Evolutionary conservation across 2,888 invertebrate species (phyloP).

Genomic region (Cephus rjabovi): DNA sequence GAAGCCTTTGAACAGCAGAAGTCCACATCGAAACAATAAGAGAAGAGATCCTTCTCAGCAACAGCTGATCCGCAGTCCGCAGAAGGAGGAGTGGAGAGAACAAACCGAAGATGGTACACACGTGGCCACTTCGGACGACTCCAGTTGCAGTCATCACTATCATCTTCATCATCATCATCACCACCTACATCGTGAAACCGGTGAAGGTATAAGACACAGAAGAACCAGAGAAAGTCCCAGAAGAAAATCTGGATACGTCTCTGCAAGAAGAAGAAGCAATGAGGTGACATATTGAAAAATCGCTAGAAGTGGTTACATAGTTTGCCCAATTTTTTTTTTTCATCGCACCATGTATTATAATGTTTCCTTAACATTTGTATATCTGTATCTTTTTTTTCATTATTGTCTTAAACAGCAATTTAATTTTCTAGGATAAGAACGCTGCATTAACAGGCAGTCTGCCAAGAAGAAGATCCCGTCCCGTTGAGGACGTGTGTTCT

Average conservation of each 20-base stretch:
- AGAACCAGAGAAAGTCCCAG: slow-evolving; percentile 75
- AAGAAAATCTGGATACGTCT: slow-evolving; percentile 71
- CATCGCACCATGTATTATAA: too few relatives aligned
- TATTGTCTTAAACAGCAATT: not conserved
- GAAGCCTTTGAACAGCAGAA: slow-evolving; percentile 39
- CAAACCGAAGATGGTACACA: slow-evolving; percentile 71
- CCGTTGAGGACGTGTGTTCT: slow-evolving; percentile 68
- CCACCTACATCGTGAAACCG: slow-evolving; percentile 54
- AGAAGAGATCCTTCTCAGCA: slow-evolving; percentile 42
- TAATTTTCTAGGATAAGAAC: slow-evolving; percentile 70
- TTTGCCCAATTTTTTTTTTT: too few relatives aligned
- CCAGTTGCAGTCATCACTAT: slow-evolving; percentile 67
- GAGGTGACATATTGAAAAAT: slow-evolving; percentile 45
- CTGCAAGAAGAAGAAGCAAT: slow-evolving; percentile 67
- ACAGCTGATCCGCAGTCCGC: slow-evolving; percentile 63
- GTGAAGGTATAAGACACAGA: slow-evolving; percentile 36
- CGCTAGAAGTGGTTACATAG: not conserved
- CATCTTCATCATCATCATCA: slow-evolving; percentile 59
- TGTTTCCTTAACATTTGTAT: not conserved
- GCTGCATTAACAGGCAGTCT: slow-evolving; percentile 75
- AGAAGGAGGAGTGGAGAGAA: slow-evolving; percentile 69
- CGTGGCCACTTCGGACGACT: slow-evolving; percentile 73
- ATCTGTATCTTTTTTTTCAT: too few relatives aligned
- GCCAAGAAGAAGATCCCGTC: slow-evolving; percentile 74
- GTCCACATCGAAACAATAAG: slow-evolving; percentile 51